Evolutionary conservation across 2,888 invertebrate genomes (phyloP).

Genomic region (Ormyrus labotus): DNA sequence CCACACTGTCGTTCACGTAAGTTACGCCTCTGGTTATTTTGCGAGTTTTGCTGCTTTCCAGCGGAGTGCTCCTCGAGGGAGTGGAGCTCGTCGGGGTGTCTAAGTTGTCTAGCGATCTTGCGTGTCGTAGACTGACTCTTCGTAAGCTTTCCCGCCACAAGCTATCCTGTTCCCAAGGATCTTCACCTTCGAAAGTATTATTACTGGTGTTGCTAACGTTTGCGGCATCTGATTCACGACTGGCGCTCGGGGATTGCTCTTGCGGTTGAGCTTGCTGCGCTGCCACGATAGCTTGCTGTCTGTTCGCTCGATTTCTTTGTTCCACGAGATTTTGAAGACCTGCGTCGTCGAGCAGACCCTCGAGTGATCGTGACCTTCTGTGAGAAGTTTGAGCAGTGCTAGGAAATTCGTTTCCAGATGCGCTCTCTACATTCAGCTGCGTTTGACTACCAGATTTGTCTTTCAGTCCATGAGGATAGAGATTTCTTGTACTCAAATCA

Average conservation of each 20-base stretch:
- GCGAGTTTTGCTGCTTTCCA: constrained; percentile 56
- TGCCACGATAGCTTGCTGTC: constrained; percentile 37
- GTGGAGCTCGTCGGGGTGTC: constrained; percentile 76
- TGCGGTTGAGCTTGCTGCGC: constrained; percentile 47
- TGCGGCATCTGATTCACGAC: background rate
- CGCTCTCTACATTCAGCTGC: constrained; percentile 50
- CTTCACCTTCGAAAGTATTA: constrained; percentile 74
- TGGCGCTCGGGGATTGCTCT: constrained; percentile 39
- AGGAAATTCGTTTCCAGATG: constrained; percentile 50
- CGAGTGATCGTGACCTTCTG: constrained; percentile 79
- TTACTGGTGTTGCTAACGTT: background rate
- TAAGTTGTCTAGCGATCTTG: constrained; percentile 88
- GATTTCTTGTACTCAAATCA: constrained; percentile 68
- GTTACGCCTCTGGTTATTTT: constrained; percentile 85
- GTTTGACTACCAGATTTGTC: constrained; percentile 69
- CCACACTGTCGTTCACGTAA: constrained; percentile 86
- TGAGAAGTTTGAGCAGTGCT: constrained; percentile 68
- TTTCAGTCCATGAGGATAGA: constrained; percentile 73
- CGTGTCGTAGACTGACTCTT: constrained; percentile 87
- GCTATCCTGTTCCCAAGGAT: constrained; percentile 89
- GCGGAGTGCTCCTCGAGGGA: constrained; percentile 66
- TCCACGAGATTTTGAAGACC: constrained; percentile 69
- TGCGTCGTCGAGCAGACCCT: constrained; percentile 79
- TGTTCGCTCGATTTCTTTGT: constrained; percentile 65
- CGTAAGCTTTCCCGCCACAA: constrained; percentile 89